Base-by-base conservation (phyloP, 2,113 vertebrate genomes). In the Nannobrachium achirus region DNA sequence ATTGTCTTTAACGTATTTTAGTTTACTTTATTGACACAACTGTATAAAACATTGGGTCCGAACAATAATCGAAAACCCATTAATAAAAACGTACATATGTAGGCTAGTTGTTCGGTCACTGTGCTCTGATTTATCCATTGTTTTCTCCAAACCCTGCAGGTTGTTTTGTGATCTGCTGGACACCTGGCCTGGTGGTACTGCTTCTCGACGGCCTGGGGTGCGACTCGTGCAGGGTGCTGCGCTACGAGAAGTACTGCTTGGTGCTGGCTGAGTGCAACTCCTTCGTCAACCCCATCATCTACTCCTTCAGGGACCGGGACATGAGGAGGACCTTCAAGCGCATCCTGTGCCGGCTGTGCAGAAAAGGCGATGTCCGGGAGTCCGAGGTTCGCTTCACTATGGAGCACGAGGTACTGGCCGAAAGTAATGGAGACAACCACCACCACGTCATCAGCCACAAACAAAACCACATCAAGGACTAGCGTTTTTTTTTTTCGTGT, bases 131-230 rank as follows among this genome's bases (percentile, higher is more conserved):
- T n/a, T n/a, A n/a, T n/a, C n/a, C n/a, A n/a, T n/a, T n/a, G n/a
- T n/a, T n/a, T n/a, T n/a, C n/a, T n/a, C n/a, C n/a, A n/a, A n/a
- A n/a, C n/a, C n/a, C n/a, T 3, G 1, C 84, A 93, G 92, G 92
- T 14, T 89, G 76, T 7, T 93, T 93, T 13, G 90, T 93, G 88
- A 73, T 97, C 51, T 97, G 96, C 92, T 97, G 96, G 67, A 95
- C 96, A 15, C 96, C 93, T 0, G 95, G 94, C 0, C 93, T 97
- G 81, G 93, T 97, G 63, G 89, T 97, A 64, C 91, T 97, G 59
- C 83, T 96, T 15, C 93, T 96, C 1, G 93, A 96, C 1, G 91
- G 92, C 0, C 25, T 91, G 40, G 62, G 69, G 16, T 83, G 76
- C 0, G 8, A 50, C 0, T 0, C 0, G 0, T 91, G 88, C 1